Conservation (phyloP, 2,113 vertebrate genomes). For the Crotalus horridus region DNA sequence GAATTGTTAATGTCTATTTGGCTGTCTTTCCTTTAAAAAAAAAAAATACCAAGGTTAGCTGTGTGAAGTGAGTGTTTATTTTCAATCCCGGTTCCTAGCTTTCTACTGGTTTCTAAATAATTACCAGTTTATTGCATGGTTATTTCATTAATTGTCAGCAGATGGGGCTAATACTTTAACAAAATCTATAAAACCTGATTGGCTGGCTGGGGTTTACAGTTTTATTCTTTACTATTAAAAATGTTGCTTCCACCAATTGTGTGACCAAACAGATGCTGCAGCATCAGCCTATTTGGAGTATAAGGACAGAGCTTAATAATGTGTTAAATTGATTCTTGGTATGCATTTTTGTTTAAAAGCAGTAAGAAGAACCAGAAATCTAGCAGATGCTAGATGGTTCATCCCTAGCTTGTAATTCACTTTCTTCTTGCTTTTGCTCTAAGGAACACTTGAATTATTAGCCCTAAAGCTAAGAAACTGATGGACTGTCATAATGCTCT, state of each 20-base stretch:
- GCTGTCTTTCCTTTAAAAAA: background rate
- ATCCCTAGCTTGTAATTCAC: background rate
- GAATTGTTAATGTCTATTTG: background rate
- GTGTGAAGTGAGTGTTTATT: background rate
- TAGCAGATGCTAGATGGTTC: background rate
- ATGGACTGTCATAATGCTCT: background rate
- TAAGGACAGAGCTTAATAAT: background rate
- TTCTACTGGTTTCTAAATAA: background rate
- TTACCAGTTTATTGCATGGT: background rate
- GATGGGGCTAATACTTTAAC: constrained; percentile 10
- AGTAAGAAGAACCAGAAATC: background rate
- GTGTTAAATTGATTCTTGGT: background rate
- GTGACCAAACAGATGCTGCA: background rate
- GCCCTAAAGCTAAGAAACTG: background rate
- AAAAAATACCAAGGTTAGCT: background rate
- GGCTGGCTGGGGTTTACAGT: background rate
- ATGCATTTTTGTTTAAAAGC: background rate
- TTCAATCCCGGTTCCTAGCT: background rate
- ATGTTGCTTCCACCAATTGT: background rate
- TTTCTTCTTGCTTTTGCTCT: background rate
- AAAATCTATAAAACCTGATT: too few species aligned
- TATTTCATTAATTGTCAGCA: constrained; percentile 18
- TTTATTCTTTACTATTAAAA: background rate
- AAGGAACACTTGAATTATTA: background rate
- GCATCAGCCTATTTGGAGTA: background rate